Evolutionary conservation across 2,888 invertebrate species (phyloP).

Genomic region (Eubasilissa splendida): DNA sequence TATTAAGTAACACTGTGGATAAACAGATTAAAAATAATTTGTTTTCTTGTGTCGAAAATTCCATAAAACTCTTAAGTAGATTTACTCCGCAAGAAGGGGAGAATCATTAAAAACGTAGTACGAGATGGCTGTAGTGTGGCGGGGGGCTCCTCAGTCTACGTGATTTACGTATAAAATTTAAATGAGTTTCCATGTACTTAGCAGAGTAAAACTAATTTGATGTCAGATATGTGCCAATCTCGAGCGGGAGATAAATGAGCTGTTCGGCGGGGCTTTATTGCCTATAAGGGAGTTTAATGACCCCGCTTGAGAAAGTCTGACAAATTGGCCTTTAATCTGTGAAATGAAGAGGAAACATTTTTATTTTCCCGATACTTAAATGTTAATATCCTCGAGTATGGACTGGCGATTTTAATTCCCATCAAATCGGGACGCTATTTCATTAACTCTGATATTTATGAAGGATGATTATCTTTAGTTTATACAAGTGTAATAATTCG

Average conservation of each 20-base stretch:
- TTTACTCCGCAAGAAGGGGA: no score
- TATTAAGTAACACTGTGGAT: no score
- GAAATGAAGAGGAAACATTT: slow-evolving; percentile 12
- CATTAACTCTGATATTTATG: no score
- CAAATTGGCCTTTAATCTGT: slow-evolving; percentile 51
- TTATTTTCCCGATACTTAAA: slow-evolving; percentile 13
- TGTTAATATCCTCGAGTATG: not conserved
- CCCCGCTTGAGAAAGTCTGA: slow-evolving; percentile 38
- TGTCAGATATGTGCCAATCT: slow-evolving; percentile 39
- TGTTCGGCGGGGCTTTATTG: slow-evolving; percentile 45
- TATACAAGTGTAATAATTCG: no score
- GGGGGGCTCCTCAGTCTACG: slow-evolving; percentile 2
- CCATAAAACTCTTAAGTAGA: no score
- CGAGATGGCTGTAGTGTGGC: slow-evolving; percentile 2
- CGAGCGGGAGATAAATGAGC: slow-evolving; percentile 25
- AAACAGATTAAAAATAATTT: no score
- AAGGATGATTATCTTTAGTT: no score
- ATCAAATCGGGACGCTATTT: no score
- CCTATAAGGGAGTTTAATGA: slow-evolving; percentile 47
- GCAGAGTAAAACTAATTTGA: slow-evolving; percentile 34
- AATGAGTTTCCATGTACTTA: slow-evolving; percentile 33
- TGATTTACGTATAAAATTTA: slow-evolving; percentile 28
- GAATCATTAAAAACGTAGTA: not conserved
- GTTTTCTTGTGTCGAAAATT: no score
- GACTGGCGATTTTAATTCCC: not conserved